Evolutionary conservation across 2,113 vertebrate species (phyloP).

Genomic region (Turdus rufiventris): DNA sequence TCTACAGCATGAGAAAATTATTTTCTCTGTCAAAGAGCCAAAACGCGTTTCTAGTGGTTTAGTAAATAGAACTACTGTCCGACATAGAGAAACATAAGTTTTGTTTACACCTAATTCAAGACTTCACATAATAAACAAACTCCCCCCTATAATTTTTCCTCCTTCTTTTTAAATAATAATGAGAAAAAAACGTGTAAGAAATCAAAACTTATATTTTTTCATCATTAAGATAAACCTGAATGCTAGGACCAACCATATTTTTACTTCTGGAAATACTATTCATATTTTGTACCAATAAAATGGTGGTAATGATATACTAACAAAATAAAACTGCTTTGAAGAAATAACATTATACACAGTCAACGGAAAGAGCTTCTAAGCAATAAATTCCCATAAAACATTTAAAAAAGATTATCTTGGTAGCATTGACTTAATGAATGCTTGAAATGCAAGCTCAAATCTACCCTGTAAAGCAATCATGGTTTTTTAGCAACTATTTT

Average conservation of each 20-base stretch:
- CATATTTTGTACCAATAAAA: not conserved
- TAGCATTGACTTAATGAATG: slow-evolving; percentile 81
- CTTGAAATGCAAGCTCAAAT: slow-evolving; percentile 88
- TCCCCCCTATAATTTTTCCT: not conserved
- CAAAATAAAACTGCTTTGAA: slow-evolving; percentile 27
- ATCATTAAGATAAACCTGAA: not conserved
- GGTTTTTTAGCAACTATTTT: slow-evolving; percentile 78
- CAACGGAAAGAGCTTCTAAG: slow-evolving; percentile 68
- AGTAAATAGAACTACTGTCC: not conserved
- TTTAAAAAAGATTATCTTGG: slow-evolving; percentile 74
- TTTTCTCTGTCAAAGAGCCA: not conserved
- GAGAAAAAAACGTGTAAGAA: not conserved
- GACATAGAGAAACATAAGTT: not conserved
- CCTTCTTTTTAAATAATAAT: not conserved
- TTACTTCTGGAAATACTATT: not conserved
- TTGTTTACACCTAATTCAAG: not conserved
- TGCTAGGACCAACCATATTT: not conserved
- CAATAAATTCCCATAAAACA: slow-evolving; percentile 74
- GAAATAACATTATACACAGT: slow-evolving; percentile 57
- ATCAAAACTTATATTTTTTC: not conserved
- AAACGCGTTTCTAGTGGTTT: not conserved
- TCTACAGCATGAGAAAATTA: not conserved
- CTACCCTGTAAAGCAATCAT: slow-evolving; percentile 78
- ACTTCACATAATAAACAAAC: not conserved
- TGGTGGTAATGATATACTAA: not conserved